phyloP scores from a whole-genome alignment of 2,888 invertebrate species.

The Allolobophora icterica region DNA sequence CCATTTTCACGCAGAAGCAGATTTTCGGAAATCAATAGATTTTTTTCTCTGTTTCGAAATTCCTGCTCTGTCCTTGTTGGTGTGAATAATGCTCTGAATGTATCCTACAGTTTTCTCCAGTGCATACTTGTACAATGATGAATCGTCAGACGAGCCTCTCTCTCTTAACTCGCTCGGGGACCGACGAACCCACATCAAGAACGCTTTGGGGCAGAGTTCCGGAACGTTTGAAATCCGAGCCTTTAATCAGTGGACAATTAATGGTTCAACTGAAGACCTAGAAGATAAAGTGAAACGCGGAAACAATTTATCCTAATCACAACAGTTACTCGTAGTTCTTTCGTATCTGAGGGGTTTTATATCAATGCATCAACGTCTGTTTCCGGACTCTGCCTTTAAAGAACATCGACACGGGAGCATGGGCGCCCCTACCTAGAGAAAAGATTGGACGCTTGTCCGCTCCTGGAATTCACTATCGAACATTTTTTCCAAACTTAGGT shows the following conservation, averaged over 20 bases:
- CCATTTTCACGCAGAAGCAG: no score
- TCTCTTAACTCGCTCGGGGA: not conserved
- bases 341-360: not conserved
- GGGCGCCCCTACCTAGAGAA: not conserved
- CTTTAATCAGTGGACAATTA: not conserved
- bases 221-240: not conserved
- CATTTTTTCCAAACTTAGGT: no score
- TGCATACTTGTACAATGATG: no score
- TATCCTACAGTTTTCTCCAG: no score
- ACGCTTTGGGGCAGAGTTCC: not conserved
- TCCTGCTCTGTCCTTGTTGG: no score
- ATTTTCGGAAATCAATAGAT: no score
- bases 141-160: no score
- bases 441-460: not conserved
- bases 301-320: not conserved
- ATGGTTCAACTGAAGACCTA: not conserved
- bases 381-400: not conserved
- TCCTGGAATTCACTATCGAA: no score
- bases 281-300: not conserved
- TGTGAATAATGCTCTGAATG: no score
- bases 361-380: not conserved
- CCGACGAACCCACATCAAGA: not conserved
- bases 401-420: not conserved
- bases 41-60: no score
- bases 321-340: not conserved